phyloP scores from a whole-genome alignment of 2,888 invertebrate genomes.

The Cephus nigrinus region DNA sequence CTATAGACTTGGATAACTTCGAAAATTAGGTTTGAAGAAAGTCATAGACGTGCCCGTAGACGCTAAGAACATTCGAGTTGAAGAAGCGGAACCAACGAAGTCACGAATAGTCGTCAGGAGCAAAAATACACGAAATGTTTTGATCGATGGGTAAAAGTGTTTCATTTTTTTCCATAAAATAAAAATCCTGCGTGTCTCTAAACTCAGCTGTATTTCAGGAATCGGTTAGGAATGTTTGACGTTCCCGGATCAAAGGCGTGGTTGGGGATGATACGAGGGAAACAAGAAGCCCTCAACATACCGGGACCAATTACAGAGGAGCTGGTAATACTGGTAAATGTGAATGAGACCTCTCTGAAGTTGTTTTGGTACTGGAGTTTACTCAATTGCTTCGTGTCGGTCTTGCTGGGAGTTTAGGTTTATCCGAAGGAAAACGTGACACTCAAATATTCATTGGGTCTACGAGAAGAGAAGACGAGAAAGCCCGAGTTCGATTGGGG shows the following conservation, averaged over 20 bases:
- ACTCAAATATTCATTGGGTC: constrained; percentile 43
- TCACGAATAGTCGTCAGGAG: constrained; percentile 68
- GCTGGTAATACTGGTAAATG: constrained; percentile 66
- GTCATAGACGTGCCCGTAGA: constrained; percentile 66
- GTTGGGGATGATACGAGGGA: constrained; percentile 59
- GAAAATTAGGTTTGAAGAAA: constrained; percentile 36
- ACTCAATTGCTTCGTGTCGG: too few relatives aligned
- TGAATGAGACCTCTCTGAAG: too few relatives aligned
- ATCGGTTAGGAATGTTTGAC: constrained; percentile 57
- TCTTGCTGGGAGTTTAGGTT: constrained; percentile 26
- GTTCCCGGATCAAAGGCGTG: constrained; percentile 58
- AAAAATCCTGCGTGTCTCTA: constrained; percentile 8
- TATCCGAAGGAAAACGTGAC: constrained; percentile 43
- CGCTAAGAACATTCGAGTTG: constrained; percentile 68
- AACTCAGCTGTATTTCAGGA: constrained; percentile 42
- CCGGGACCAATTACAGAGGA: constrained; percentile 68
- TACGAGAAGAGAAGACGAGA: constrained; percentile 57
- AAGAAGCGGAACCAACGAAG: constrained; percentile 68
- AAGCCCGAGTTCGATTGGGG: constrained; percentile 68
- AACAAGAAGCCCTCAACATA: constrained; percentile 64
- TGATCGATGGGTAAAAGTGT: constrained; percentile 66
- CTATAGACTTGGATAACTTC: background rate
- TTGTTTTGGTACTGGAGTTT: too few relatives aligned
- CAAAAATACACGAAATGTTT: constrained; percentile 61
- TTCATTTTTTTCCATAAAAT: constrained; percentile 2